These are phyloP conservation scores for Calyptomena viridis DNA, from an alignment of 2,113 vertebrate genomes.

Conservation along the genomic window DNA sequence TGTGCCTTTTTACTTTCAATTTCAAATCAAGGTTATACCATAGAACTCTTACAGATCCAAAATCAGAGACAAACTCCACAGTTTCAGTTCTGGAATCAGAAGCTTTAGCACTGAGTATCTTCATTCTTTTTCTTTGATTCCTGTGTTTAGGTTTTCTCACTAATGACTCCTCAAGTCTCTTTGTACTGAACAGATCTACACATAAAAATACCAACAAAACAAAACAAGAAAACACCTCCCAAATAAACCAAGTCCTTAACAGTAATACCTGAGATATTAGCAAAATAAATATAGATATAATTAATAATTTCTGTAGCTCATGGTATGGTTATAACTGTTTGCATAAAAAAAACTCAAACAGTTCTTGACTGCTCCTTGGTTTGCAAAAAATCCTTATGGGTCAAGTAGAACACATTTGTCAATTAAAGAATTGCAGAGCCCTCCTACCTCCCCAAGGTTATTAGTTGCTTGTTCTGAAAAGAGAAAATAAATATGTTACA, in stretches of 20 bases:
- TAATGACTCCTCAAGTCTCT: not conserved
- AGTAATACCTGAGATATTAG: not conserved
- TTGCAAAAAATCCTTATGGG: not conserved
- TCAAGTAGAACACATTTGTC: not conserved
- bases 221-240: not conserved
- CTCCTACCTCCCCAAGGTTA: not conserved
- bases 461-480: not conserved
- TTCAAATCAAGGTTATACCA: not conserved
- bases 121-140: not conserved
- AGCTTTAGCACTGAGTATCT: not conserved
- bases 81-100: not conserved
- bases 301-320: not conserved
- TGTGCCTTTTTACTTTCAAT: not conserved
- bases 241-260: accelerated
- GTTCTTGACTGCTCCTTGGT: not conserved
- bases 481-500: not conserved
- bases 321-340: not conserved
- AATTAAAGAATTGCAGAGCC: not conserved
- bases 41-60: not conserved
- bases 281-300: not conserved
- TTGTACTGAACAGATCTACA: not conserved
- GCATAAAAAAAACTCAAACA: not conserved
- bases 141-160: not conserved
- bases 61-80: not conserved
- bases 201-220: not conserved